A percentile compares a stretch with the other conserved stretches of the same genome.
phyloP scores from a whole-genome alignment of 2,113 vertebrate genomes.

The Corythornis cristatus region DNA sequence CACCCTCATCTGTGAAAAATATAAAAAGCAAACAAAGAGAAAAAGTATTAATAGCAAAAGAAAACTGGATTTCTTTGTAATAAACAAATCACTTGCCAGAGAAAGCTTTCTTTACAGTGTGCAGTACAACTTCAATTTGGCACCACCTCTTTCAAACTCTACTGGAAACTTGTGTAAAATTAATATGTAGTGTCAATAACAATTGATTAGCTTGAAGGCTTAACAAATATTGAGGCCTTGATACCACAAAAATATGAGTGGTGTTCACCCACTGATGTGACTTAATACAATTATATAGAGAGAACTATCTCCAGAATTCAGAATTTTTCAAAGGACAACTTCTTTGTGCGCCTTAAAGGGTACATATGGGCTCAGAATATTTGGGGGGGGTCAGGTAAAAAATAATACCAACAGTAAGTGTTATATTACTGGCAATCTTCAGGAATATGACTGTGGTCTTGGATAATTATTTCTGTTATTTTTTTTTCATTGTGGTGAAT shows the following conservation, averaged over 20 bases:
- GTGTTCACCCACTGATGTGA: not conserved
- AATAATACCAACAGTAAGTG: not conserved
- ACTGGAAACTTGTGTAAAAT: not conserved
- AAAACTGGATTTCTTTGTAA: not conserved
- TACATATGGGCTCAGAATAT: fast-evolving
- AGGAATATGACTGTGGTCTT: not conserved
- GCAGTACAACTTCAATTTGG: not conserved
- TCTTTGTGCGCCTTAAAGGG: not conserved
- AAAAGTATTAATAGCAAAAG: not conserved
- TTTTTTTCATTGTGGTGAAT: not conserved
- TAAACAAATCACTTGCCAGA: not conserved
- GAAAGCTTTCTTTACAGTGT: not conserved
- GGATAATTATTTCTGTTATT: not conserved
- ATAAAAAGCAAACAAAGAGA: not conserved
- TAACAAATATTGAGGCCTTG: not conserved
- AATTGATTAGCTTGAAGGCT: not conserved
- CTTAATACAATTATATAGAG: not conserved
- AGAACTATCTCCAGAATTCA: not conserved
- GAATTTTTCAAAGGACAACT: not conserved
- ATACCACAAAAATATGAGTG: not conserved
- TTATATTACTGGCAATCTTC: not conserved
- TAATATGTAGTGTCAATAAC: not conserved
- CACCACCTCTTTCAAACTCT: not conserved
- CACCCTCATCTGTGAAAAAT: not conserved
- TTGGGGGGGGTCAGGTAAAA: not conserved